Conservation (phyloP, 1,140 invertebrate species). For the Halictus rubicundus region DNA sequence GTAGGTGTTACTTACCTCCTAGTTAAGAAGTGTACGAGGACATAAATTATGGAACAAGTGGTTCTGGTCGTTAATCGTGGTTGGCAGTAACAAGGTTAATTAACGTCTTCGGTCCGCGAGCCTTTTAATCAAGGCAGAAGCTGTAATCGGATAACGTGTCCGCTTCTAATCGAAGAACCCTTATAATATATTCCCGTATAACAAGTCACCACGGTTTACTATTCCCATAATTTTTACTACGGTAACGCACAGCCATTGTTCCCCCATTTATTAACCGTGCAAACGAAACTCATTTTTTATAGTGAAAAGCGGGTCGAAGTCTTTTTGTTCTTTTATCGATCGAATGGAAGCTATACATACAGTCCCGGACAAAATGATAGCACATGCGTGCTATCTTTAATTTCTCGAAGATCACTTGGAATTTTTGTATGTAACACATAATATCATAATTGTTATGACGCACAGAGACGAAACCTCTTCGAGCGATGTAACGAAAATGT, state of each 20-base stretch:
- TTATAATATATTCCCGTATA: slow-evolving; percentile 1
- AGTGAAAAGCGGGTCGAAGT: not conserved
- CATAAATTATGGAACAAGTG: slow-evolving; percentile 2
- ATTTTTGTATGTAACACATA: no score
- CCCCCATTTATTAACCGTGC: not conserved
- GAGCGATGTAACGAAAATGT: no score
- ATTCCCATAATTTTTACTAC: not conserved
- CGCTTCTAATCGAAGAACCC: slow-evolving; percentile 20
- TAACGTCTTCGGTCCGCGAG: slow-evolving; percentile 30
- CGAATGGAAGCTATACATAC: no score
- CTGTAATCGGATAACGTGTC: slow-evolving; percentile 42
- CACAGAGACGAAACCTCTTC: no score
- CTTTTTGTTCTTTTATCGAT: no score
- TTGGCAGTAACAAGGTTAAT: slow-evolving; percentile 46
- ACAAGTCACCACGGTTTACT: slow-evolving; percentile 7
- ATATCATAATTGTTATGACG: no score
- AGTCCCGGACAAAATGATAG: no score
- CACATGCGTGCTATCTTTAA: no score
- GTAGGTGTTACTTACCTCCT: no score
- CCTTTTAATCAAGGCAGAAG: slow-evolving; percentile 46
- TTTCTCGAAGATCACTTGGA: no score
- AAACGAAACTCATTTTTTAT: not conserved
- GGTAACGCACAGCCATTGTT: not conserved
- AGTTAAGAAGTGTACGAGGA: no score
- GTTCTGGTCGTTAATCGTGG: slow-evolving; percentile 20